Evolutionary conservation across 2,888 invertebrate species (phyloP).

Genomic region (Ochropleura plecta): DNA sequence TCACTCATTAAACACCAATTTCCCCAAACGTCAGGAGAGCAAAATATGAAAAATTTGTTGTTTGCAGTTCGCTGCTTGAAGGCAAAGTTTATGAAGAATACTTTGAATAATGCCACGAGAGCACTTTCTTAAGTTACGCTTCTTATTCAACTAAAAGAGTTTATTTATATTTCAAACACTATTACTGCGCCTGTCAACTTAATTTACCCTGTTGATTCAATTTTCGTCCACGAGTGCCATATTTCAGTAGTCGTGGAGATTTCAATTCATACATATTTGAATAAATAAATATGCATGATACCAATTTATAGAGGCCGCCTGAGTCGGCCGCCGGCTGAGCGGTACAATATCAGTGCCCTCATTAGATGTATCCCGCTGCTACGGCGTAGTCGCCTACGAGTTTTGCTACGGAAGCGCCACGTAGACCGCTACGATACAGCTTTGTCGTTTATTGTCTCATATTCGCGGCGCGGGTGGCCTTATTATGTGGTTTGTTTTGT

Average conservation of each 20-base stretch:
- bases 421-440: slow-evolving; percentile 74
- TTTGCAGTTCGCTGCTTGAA: slow-evolving; percentile 67
- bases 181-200: slow-evolving; percentile 77
- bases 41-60: slow-evolving; percentile 76
- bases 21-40: slow-evolving; percentile 75
- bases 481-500: slow-evolving; percentile 60
- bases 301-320: slow-evolving; percentile 88
- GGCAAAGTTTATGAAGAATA: slow-evolving; percentile 73
- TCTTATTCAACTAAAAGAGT: slow-evolving; percentile 69
- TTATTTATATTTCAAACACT: slow-evolving; percentile 69
- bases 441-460: slow-evolving; percentile 72
- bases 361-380: slow-evolving; percentile 83
- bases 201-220: slow-evolving; percentile 87
- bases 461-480: slow-evolving; percentile 54
- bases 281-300: slow-evolving; percentile 91
- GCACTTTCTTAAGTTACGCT: slow-evolving; percentile 66
- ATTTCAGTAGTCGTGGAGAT: slow-evolving; percentile 88
- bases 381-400: slow-evolving; percentile 78
- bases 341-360: slow-evolving; percentile 86
- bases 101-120: slow-evolving; percentile 73
- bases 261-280: slow-evolving; percentile 91
- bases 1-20: slow-evolving; percentile 79
- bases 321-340: slow-evolving; percentile 77
- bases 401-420: slow-evolving; percentile 79
- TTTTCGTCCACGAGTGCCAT: slow-evolving; percentile 84